A percentile compares a stretch with the other conserved stretches of the same genome.
Evolutionary conservation across 2,888 invertebrate species (phyloP).

Genomic region (Drosophila niveifrons): DNA sequence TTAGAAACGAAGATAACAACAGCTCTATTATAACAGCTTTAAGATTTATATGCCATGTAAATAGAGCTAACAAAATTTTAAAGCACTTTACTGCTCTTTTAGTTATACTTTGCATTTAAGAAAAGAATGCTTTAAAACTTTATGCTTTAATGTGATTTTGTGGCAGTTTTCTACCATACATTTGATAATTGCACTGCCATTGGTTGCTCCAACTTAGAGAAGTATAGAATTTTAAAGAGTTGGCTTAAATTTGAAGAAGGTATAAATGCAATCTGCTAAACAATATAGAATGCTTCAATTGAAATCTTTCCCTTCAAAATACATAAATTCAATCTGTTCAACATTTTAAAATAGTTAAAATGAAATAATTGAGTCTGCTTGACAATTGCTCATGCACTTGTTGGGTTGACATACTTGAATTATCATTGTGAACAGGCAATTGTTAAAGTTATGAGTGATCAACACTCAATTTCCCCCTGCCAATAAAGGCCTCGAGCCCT

Average conservation of each 20-base stretch:
- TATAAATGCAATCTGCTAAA: no score
- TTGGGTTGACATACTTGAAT: not conserved
- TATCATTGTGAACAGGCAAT: constrained; percentile 14
- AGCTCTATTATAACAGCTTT: not conserved
- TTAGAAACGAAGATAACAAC: not conserved
- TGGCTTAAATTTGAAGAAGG: no score
- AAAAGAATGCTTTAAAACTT: no score
- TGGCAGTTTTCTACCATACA: no score
- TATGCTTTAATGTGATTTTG: not conserved
- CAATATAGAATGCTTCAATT: not conserved
- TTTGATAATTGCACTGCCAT: no score
- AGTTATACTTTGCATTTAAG: no score
- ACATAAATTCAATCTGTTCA: no score
- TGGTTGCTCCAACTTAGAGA: no score
- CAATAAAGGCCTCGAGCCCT: constrained; percentile 15
- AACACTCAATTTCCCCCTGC: not conserved
- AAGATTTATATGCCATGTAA: not conserved
- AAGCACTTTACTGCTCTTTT: no score
- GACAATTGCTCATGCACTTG: constrained; percentile 17
- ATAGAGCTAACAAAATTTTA: not conserved
- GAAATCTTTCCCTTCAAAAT: not conserved
- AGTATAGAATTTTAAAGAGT: no score
- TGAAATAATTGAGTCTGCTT: not conserved
- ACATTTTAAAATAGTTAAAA: not conserved
- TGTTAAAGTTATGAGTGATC: constrained; percentile 12